Evolutionary conservation across 2,797 vertebrate species (phyloP), one percentile per base, ranked within the genome.

Genomic region (Bradypodion pumilum): DNA sequence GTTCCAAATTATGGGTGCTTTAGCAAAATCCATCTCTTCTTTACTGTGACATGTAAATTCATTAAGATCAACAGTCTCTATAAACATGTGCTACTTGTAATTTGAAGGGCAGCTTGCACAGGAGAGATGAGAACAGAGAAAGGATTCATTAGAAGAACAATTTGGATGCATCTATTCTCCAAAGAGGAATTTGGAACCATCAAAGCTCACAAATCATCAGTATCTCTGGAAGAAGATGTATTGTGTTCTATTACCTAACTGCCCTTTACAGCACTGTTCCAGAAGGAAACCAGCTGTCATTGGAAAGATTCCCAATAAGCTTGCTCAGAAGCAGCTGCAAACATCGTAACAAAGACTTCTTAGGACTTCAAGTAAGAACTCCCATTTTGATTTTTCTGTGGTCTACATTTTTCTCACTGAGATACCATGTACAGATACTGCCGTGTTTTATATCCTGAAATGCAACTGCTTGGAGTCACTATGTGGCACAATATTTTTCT

Each of bases 201-300:
- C 46, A 15, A 73, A 78, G 37, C 56, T 84, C 68, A 49, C 42
- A 72, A 73, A 63, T 84, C 68, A 73, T 84, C 32, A 84, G 56
- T 73, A 65, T 83, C 65, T 40, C 70, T 56, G 19, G 66, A 56
- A 63, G 29, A 84, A 78, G 32, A 84, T 40, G 27, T 78, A 73
- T 73, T 78, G 42, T 78, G 32, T 72, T 77, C n/a, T 52, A 2
- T 78, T 68, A 78, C 82, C 82, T 78, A 56, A 37, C 72, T 84
- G 82, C 82, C 76, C 66, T 84, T 68, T 44, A 84, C 68, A 73
- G 56, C 66, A 63, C 25, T 78, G 56, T 37, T 78, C 82, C 82
- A 84, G 82, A 84, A 78, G 75, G 68, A 40, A 56, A 78, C 66
- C 82, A 78, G 82, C 75, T 84, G 75, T 84, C 75, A 78, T 56